These are phyloP conservation scores for Rhodophaea formosa DNA, from an alignment of 2,888 invertebrate species.

Conservation along the genomic window DNA sequence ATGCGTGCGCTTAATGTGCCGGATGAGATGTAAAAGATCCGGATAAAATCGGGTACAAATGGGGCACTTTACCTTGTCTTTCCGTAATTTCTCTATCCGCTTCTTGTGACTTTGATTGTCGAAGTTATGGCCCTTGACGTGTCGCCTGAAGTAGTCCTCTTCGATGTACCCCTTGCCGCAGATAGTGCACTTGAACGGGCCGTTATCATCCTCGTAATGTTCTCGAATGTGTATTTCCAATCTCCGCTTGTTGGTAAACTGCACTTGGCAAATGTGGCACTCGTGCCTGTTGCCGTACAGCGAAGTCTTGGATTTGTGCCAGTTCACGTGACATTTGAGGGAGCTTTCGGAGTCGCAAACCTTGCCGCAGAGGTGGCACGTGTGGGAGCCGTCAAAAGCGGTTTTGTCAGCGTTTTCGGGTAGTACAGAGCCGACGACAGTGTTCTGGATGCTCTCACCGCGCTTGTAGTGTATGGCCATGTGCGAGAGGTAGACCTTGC, in stretches of 20 bases:
- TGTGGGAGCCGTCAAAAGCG: constrained; percentile 52
- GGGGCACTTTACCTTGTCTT: constrained; percentile 71
- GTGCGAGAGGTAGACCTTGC: constrained; percentile 70
- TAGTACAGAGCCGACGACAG: constrained; percentile 50
- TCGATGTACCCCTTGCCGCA: constrained; percentile 79
- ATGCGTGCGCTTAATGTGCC: constrained; percentile 68
- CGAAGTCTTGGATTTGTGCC: constrained; percentile 71
- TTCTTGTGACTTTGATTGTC: constrained; percentile 66
- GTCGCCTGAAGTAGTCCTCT: constrained; percentile 70
- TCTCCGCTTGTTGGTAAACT: constrained; percentile 72
- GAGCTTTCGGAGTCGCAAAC: constrained; percentile 68
- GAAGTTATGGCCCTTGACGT: constrained; percentile 78
- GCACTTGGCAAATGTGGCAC: constrained; percentile 69
- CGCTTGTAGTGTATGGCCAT: constrained; percentile 74
- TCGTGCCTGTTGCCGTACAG: constrained; percentile 67
- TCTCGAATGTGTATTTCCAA: constrained; percentile 69
- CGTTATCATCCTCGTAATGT: constrained; percentile 76
- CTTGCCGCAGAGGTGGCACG: constrained; percentile 72
- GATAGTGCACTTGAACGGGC: constrained; percentile 72
- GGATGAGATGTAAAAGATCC: constrained; percentile 66
- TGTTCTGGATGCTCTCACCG: constrained; percentile 65
- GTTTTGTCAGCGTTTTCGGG: constrained; percentile 41
- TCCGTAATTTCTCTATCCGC: constrained; percentile 62
- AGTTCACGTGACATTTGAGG: constrained; percentile 65
- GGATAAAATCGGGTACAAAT: constrained; percentile 69